Evolutionary conservation across 2,113 vertebrate genomes (phyloP), one percentile per base, ranked within the genome.

Genomic region (Ancistrus triradiatus): DNA sequence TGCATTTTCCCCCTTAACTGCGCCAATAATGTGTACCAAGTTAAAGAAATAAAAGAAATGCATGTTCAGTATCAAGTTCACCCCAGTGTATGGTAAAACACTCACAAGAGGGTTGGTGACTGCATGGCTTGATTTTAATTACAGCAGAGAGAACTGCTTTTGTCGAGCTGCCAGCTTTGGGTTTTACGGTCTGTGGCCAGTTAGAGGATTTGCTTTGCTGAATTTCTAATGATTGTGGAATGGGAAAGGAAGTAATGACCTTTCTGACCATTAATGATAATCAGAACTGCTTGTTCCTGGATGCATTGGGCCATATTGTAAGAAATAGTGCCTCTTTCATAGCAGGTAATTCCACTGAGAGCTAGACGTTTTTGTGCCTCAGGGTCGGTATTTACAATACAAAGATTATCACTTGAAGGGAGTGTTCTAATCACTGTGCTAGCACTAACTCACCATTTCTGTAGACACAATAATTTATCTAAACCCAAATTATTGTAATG

Each of bases 151-250:
- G 57, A 47, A 44, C 50, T 56, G 71, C 22, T 65, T 73, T 68
- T 68, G 44, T 44, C 42, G 25, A 61, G 25, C 51, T 49, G 50
- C 66, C 48, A 69, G 21, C 17, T 28, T 69, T 64, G 24, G 44
- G 40, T 22, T 58, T 31, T 62, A 51, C 15, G 21, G 31, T 61
- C 62, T 70, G 61, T 50, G 42, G 56, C 35, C 40, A 60, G 13
- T 43, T 21, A 15, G 7, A 33, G 19, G 11, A 37, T 48, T 60
- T 61, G 31, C 62, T 52, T 42, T 27, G 15, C 21, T 33, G 21
- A 24, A 66, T 53, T 72, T 61, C 22, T 66, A 59, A 67, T 63
- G 38, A 58, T 3, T 57, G 50, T 55, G 19, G 43, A 63, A 59
- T 68, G 28, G 19, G 57, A 53, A 61, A 25, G n/a, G 46, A 59